These are phyloP conservation scores for Phania funesta DNA, from an alignment of 2,888 invertebrate species.

Conservation along the genomic window DNA sequence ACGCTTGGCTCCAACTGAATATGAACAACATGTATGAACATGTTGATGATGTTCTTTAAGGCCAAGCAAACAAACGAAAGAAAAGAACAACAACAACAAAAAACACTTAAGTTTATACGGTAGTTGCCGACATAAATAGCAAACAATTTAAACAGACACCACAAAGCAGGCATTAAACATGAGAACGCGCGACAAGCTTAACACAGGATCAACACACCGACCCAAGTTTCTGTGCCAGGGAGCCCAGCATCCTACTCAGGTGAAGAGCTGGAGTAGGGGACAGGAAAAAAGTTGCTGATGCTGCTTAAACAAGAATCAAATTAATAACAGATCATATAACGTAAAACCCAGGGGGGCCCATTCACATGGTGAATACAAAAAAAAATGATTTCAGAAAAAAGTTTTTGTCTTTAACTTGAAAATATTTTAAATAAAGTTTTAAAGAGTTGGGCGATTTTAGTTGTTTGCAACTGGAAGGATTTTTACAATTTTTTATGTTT, in stretches of 20 bases:
- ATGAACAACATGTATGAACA: constrained; percentile 62
- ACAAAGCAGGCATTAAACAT: constrained; percentile 61
- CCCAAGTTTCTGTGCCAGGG: too few relatives aligned
- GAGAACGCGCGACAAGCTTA: constrained; percentile 60
- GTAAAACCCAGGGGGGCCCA: constrained; percentile 73
- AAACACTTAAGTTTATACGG: constrained; percentile 74
- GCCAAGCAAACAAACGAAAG: constrained; percentile 30
- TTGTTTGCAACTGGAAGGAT: background rate
- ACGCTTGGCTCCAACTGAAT: constrained; percentile 65
- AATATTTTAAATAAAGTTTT: constrained; percentile 14
- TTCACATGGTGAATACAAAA: constrained; percentile 9
- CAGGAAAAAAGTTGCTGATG: constrained; percentile 45
- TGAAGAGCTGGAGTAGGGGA: background rate
- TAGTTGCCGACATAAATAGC: constrained; percentile 81
- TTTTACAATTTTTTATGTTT: constrained; percentile 3
- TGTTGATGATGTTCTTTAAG: constrained; percentile 57
- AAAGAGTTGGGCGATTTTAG: too few relatives aligned
- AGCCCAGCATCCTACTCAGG: background rate
- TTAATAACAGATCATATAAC: constrained; percentile 77
- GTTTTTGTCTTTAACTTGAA: background rate
- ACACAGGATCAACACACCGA: constrained; percentile 55
- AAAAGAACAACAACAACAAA: background rate
- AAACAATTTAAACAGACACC: constrained; percentile 76
- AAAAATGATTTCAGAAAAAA: background rate
- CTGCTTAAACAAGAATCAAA: constrained; percentile 70